Conservation (phyloP, 2,113 vertebrate species). For the Larimichthys polyactis region DNA sequence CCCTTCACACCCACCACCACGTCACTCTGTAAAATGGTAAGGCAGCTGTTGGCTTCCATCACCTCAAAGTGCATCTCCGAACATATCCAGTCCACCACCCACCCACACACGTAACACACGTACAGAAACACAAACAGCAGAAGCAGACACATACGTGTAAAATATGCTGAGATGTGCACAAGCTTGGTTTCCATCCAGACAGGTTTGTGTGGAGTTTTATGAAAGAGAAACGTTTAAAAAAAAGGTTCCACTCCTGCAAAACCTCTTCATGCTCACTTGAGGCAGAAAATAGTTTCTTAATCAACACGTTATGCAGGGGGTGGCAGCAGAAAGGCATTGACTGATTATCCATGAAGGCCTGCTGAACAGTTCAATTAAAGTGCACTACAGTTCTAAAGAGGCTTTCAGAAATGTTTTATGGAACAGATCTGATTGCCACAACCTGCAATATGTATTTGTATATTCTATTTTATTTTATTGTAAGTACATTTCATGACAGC, state of each 20-base stretch:
- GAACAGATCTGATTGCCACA: background rate
- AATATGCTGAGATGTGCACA: too few relatives aligned
- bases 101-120: background rate
- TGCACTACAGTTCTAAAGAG: slow-evolving; percentile 14
- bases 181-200: too few relatives aligned
- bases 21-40: slow-evolving; percentile 96
- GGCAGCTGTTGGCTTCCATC: slow-evolving; percentile 97
- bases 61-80: slow-evolving; percentile 91
- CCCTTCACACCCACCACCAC: slow-evolving; percentile 90
- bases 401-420: background rate
- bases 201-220: too few relatives aligned
- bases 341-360: background rate
- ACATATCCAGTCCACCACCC: slow-evolving; percentile 87
- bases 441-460: background rate
- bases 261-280: too few relatives aligned
- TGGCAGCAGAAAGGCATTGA: slow-evolving; percentile 2
- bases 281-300: background rate
- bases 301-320: background rate
- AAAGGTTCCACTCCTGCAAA: too few relatives aligned
- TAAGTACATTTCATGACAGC: background rate
- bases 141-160: slow-evolving; percentile 13
- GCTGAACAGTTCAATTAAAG: slow-evolving; percentile 13
- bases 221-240: too few relatives aligned
- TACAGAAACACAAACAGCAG: slow-evolving; percentile 2
- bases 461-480: background rate